Conservation (phyloP, 92 coral and sea anemone species). For the Porites evermanni region DNA sequence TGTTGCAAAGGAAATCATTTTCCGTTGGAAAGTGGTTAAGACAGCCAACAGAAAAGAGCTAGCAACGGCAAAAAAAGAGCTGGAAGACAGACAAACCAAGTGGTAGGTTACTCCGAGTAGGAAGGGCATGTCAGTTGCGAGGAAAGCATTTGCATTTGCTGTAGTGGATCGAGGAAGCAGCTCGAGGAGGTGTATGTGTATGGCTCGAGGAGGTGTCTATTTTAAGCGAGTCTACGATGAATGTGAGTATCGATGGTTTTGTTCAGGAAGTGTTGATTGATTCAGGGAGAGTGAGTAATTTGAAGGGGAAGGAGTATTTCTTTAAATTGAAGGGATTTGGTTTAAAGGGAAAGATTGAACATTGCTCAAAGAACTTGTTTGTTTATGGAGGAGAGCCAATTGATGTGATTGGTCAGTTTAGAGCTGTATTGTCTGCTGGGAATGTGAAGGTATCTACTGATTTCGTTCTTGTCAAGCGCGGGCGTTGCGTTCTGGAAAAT, state of each 20-base stretch:
- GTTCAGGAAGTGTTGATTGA: constrained; percentile 53
- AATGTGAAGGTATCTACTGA: not conserved
- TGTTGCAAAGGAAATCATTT: too few species aligned
- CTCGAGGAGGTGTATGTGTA: not conserved
- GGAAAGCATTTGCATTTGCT: constrained; percentile 8
- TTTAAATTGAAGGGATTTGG: constrained; percentile 46
- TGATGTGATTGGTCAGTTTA: constrained; percentile 22
- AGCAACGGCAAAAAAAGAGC: not conserved
- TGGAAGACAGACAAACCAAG: not conserved
- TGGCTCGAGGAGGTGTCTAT: not conserved
- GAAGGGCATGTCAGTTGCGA: not conserved
- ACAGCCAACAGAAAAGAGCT: not conserved
- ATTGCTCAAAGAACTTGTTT: constrained; percentile 53
- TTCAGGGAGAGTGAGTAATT: constrained; percentile 72
- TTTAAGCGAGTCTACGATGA: constrained; percentile 35
- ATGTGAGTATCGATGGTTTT: constrained; percentile 60
- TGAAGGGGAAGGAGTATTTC: constrained; percentile 55
- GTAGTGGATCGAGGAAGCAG: not conserved
- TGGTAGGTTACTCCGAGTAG: not conserved
- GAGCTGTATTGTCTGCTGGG: constrained; percentile 5
- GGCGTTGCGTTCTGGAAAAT: constrained; percentile 70
- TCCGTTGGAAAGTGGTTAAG: not conserved
- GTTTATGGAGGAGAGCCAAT: constrained; percentile 51
- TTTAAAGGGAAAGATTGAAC: constrained; percentile 44
- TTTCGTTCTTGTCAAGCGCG: constrained; percentile 56